These are phyloP conservation scores for Nipponia nippon DNA, from an alignment of 2,113 vertebrate genomes.

Conservation along the genomic window DNA sequence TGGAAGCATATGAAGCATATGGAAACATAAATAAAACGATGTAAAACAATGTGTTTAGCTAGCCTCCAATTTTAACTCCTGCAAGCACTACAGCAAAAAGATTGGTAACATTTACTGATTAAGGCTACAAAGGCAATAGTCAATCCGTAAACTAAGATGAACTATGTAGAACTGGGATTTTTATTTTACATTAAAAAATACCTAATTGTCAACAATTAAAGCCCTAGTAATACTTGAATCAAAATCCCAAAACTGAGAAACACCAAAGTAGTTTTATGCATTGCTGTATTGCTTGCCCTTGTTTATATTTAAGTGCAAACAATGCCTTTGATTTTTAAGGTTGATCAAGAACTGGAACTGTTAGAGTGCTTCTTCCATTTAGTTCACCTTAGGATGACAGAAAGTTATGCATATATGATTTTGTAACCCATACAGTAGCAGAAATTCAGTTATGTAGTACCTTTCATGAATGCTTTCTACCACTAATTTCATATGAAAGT, in stretches of 20 bases:
- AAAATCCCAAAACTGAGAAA: not conserved
- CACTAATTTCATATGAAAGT: not conserved
- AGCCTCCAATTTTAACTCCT: not conserved
- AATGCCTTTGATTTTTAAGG: not conserved
- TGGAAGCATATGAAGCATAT: not conserved
- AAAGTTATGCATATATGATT: not conserved
- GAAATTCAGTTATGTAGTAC: not conserved
- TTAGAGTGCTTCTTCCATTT: not conserved
- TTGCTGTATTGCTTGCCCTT: not conserved
- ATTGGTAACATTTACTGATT: not conserved
- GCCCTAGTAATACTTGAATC: not conserved
- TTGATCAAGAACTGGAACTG: not conserved
- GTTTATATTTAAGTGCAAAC: not conserved
- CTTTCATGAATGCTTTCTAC: not conserved
- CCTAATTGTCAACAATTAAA: not conserved
- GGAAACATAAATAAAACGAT: conserved; percentile 11
- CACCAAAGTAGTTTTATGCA: not conserved
- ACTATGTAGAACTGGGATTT: not conserved
- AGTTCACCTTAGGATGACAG: not conserved
- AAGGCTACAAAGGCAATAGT: not conserved
- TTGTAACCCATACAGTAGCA: not conserved
- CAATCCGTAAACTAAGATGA: not conserved
- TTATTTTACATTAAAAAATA: not conserved
- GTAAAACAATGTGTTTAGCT: not conserved
- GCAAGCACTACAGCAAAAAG: not conserved